Evolutionary conservation across 2,888 invertebrate species (phyloP), one percentile per base, ranked within the genome.

Genomic region (Celastrina argiolus): DNA sequence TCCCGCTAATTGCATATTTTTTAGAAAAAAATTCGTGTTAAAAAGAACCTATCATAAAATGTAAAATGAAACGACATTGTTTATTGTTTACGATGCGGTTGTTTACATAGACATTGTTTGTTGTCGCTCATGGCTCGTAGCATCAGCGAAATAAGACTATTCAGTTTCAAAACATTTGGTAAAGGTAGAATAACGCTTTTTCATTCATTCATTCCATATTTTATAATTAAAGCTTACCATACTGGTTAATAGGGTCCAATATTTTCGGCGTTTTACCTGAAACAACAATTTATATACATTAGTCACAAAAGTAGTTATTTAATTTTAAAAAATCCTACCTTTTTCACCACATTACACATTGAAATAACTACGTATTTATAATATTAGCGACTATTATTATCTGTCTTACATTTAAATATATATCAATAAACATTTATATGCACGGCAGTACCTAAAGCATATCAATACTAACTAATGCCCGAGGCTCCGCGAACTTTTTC

Each of bases 261-360:
- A 85, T 87, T 63, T 77, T 68, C 75, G 74, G 71, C 78, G 84
- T 81, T 88, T 90, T 89, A 90, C 90, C 90, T 90, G 86, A 56
- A 88, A 88, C 80, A 84, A 81, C 69, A 68, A 72, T 71, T 65
- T 31, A 45, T 22, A 51, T 51, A 22, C 22, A 10, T 18, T 18
- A 45, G n/a, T 39, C 5, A 42, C 41, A 45, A 18, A n/a, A 41
- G n/a, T 41, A n/a, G n/a, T 3, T n/a, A 7, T 5, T 6, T 5
- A 6, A 42, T 16, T 45, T 45, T 18, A 45, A 8, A 16, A 36
- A 2, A 10, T 36, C 36, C 42, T 2, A 18, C 0, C 0, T 10
- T 45, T 22, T 45, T 18, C 18, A 10, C 12, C 10, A 45, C n/a
- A 22, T 22, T 10, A 2, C 1, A 45, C 2, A 10, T 45, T 18